A percentile compares a stretch with the other conserved stretches of the same genome.
Evolutionary conservation across 2,888 invertebrate genomes (phyloP).

Genomic region (Neoitamus cyanurus): DNA sequence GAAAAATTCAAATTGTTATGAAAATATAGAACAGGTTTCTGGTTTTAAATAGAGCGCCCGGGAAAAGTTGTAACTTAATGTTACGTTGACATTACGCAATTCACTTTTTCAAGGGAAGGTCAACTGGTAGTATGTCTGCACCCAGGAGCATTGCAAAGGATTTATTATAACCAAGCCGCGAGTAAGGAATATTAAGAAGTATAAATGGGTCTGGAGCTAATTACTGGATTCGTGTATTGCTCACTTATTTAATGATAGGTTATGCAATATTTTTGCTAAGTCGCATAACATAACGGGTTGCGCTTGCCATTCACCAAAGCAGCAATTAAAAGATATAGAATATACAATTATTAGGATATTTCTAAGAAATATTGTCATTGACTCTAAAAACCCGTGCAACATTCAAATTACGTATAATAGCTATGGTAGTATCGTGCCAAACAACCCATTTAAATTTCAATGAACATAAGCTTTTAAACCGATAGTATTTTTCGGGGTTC

Average conservation of each 20-base stretch:
- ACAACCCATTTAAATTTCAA: no score
- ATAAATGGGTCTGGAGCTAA: not conserved
- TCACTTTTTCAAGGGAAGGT: not conserved
- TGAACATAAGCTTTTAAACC: no score
- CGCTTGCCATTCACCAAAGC: not conserved
- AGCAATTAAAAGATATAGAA: no score
- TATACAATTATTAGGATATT: no score
- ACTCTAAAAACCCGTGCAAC: no score
- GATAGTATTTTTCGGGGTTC: no score
- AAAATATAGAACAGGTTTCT: not conserved
- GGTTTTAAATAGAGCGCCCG: not conserved
- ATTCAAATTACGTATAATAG: no score
- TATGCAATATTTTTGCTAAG: not conserved
- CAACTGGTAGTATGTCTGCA: not conserved
- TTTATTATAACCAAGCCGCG: not conserved
- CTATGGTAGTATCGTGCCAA: no score
- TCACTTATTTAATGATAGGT: not conserved
- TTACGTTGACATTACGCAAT: not conserved
- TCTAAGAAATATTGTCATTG: no score
- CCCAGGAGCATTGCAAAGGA: not conserved
- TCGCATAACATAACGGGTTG: not conserved
- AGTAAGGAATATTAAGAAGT: not conserved
- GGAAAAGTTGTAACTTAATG: not conserved
- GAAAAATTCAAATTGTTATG: not conserved
- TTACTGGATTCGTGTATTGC: not conserved